A percentile compares a stretch with the other conserved stretches of the same genome.
Evolutionary conservation across 2,797 vertebrate species (phyloP).

Genomic region (Eurystomus glaucurus): DNA sequence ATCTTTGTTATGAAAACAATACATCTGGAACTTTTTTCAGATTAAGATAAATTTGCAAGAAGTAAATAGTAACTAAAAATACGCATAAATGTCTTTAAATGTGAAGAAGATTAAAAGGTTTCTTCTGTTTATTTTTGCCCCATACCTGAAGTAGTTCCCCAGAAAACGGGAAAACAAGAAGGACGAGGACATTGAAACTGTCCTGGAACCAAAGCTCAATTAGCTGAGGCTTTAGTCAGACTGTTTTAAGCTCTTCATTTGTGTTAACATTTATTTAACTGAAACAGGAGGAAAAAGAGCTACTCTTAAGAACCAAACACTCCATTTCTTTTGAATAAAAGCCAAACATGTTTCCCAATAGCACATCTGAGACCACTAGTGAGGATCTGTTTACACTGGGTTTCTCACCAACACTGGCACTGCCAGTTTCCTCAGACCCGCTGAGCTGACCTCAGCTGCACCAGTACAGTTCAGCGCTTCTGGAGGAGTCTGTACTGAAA

Average conservation of each 20-base stretch:
- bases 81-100: neutral
- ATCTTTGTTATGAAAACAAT: conserved; percentile 21
- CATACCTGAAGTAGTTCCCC: conserved; percentile 1
- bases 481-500: neutral
- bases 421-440: neutral
- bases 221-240: conserved; percentile 7
- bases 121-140: conserved; percentile 12
- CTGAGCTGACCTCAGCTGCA: neutral
- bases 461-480: neutral
- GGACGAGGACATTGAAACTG: neutral
- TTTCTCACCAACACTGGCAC: neutral
- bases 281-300: neutral
- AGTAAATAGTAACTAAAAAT: conserved; percentile 53
- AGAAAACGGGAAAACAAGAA: conserved; percentile 16
- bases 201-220: neutral
- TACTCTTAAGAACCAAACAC: neutral
- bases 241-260: neutral
- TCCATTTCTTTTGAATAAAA: conserved; percentile 5
- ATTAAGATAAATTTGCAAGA: neutral
- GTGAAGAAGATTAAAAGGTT: conserved; percentile 22
- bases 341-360: neutral
- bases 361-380: neutral
- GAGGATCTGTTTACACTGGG: neutral
- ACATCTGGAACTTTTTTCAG: neutral
- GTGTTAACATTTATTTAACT: conserved; percentile 1